These are phyloP conservation scores for Chondrilla cf. caribensis DNA, from an alignment of 37 sponge, comb jelly and placozoan species.

Conservation along the genomic window DNA sequence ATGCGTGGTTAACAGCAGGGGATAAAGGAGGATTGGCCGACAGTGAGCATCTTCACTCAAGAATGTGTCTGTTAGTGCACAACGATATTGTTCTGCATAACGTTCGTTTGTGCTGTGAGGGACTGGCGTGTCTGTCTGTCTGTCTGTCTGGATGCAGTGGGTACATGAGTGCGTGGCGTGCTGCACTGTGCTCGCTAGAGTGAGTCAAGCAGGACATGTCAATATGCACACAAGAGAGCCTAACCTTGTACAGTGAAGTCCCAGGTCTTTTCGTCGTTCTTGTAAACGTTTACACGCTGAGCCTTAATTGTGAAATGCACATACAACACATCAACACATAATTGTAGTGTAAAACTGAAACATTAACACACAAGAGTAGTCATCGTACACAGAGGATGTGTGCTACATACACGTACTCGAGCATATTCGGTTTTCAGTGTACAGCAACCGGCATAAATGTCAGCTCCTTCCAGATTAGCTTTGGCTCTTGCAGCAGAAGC, in stretches of 20 bases:
- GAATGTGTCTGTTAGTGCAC: no score
- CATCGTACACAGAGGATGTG: not conserved
- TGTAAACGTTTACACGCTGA: slow-evolving; percentile 76
- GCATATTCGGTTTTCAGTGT: slow-evolving; percentile 93
- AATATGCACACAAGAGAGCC: not conserved
- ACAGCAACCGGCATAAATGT: slow-evolving; percentile 94
- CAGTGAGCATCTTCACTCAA: no score
- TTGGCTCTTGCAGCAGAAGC: slow-evolving; percentile 77
- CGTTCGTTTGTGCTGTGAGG: no score
- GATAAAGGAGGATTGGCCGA: no score
- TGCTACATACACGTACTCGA: slow-evolving; percentile 47
- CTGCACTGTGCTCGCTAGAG: not conserved
- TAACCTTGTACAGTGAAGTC: slow-evolving; percentile 81
- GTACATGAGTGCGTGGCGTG: slow-evolving; percentile 16
- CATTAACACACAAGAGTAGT: no score
- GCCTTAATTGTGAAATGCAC: slow-evolving; percentile 33
- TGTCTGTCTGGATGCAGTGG: no score
- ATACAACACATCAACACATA: no score
- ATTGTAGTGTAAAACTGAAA: no score
- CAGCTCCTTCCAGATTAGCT: slow-evolving; percentile 84
- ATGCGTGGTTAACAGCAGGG: no score
- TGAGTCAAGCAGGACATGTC: not conserved
- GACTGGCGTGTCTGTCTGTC: no score
- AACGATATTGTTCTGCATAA: no score
- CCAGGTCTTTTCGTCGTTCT: slow-evolving; percentile 91